These are phyloP conservation scores for Tupiocoris notatus DNA, from an alignment of 2,888 invertebrate genomes.

Conservation along the genomic window DNA sequence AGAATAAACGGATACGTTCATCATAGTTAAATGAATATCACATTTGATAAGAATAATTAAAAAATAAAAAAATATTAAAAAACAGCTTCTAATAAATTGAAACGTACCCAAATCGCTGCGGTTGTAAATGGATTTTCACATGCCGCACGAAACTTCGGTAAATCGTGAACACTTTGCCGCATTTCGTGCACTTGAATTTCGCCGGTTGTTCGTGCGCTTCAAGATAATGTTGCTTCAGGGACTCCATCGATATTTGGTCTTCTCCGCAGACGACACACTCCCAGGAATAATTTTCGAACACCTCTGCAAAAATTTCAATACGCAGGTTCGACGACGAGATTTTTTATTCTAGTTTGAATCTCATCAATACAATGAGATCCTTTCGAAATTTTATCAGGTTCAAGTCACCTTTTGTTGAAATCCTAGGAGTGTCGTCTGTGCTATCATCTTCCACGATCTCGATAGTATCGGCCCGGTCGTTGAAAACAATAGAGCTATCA, in stretches of 20 bases:
- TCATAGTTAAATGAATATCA: not conserved
- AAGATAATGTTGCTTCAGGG: constrained; percentile 50
- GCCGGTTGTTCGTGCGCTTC: constrained; percentile 50
- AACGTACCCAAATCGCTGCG: constrained; percentile 51
- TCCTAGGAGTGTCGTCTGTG: too few species aligned
- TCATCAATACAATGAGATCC: too few species aligned
- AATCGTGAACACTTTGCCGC: constrained; percentile 50
- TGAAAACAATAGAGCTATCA: too few species aligned
- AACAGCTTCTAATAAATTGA: too few species aligned
- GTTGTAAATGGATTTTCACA: constrained; percentile 50
- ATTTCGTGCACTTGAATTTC: constrained; percentile 51
- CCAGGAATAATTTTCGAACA: constrained; percentile 47
- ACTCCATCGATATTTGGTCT: constrained; percentile 45
- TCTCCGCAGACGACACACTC: constrained; percentile 46
- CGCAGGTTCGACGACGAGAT: too few species aligned
- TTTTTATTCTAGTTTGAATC: too few species aligned
- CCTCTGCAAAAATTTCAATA: constrained; percentile 35
- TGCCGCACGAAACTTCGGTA: constrained; percentile 52
- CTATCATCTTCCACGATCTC: too few species aligned
- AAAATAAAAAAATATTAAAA: too few species aligned
- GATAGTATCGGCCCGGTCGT: too few species aligned
- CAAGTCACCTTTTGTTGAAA: too few species aligned
- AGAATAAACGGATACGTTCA: constrained; percentile 6
- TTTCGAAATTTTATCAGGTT: too few species aligned
- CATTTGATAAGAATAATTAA: too few species aligned